Percentiles rank a stretch among this genome's conserved stretches.
Conservation (phyloP, 1,140 invertebrate genomes). For the Belonocnema kinseyi region DNA sequence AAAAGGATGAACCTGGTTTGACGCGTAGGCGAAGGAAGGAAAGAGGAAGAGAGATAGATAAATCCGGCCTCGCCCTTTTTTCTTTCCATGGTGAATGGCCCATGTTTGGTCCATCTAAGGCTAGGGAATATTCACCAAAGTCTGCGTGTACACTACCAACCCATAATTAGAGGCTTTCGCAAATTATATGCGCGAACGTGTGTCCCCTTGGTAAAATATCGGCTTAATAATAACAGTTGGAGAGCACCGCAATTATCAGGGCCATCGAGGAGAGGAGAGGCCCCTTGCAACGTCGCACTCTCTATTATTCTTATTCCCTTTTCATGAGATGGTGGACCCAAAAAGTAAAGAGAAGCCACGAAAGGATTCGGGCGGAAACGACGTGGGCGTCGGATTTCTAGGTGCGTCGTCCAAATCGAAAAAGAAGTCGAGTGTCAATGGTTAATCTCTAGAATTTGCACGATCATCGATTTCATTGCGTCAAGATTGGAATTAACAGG, state of each 20-base stretch:
- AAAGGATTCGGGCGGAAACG: constrained; percentile 16
- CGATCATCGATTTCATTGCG: neutral
- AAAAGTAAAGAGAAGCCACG: constrained; percentile 34
- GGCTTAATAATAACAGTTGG: constrained; percentile 76
- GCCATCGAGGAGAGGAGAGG: constrained; percentile 61
- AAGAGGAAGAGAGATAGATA: constrained; percentile 48
- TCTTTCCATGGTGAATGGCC: constrained; percentile 38
- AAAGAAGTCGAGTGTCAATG: constrained; percentile 14
- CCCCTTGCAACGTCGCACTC: constrained; percentile 2
- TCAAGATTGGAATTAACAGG: no score
- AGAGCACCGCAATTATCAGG: constrained; percentile 74
- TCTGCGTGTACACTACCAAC: constrained; percentile 65
- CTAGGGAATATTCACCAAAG: constrained; percentile 43
- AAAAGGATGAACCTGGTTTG: constrained; percentile 61
- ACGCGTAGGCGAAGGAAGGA: constrained; percentile 69
- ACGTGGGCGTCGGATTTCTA: constrained; percentile 53
- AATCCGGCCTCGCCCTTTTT: constrained; percentile 70
- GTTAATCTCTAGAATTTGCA: neutral
- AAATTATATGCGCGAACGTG: constrained; percentile 75
- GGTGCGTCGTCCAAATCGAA: constrained; percentile 6
- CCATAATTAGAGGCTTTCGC: constrained; percentile 75
- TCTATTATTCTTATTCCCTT: constrained; percentile 46
- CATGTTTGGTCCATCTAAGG: constrained; percentile 46
- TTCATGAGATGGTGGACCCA: constrained; percentile 41
- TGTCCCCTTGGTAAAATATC: constrained; percentile 75